phyloP scores from a whole-genome alignment of 2,113 vertebrate genomes.

The Uria lomvia region DNA sequence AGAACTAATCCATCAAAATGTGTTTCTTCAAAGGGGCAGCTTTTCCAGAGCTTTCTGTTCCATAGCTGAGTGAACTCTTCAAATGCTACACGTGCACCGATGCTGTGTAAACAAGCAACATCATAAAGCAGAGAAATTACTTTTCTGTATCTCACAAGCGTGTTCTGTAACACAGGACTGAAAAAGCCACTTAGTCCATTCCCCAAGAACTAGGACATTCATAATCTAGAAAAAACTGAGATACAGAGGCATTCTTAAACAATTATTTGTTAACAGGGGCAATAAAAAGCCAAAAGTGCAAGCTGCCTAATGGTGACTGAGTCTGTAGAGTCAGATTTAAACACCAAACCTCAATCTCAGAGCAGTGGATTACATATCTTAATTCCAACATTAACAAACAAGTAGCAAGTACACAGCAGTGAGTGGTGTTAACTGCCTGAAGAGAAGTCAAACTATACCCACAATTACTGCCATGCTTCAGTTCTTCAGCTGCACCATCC shows the following conservation, averaged over 20 bases:
- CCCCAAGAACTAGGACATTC: not conserved
- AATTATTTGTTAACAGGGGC: not conserved
- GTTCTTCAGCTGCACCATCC: not conserved
- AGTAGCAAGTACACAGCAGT: not conserved
- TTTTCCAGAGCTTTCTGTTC: not conserved
- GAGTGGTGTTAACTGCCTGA: not conserved
- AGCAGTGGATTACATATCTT: not conserved
- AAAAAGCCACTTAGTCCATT: not conserved
- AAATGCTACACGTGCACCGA: fast-evolving
- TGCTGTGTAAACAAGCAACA: not conserved
- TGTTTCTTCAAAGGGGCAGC: not conserved
- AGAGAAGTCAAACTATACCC: not conserved
- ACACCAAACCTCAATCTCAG: not conserved
- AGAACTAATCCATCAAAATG: not conserved
- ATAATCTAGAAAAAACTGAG: not conserved
- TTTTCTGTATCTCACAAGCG: fast-evolving
- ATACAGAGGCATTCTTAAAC: not conserved
- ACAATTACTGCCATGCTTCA: not conserved
- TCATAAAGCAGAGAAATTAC: not conserved
- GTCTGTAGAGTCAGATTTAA: not conserved
- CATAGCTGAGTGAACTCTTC: not conserved
- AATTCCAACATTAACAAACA: not conserved
- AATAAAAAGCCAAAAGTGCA: not conserved
- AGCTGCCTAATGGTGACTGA: not conserved
- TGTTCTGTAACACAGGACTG: not conserved